phyloP scores from a whole-genome alignment of 1,140 invertebrate species.

The Ericerus pela region DNA sequence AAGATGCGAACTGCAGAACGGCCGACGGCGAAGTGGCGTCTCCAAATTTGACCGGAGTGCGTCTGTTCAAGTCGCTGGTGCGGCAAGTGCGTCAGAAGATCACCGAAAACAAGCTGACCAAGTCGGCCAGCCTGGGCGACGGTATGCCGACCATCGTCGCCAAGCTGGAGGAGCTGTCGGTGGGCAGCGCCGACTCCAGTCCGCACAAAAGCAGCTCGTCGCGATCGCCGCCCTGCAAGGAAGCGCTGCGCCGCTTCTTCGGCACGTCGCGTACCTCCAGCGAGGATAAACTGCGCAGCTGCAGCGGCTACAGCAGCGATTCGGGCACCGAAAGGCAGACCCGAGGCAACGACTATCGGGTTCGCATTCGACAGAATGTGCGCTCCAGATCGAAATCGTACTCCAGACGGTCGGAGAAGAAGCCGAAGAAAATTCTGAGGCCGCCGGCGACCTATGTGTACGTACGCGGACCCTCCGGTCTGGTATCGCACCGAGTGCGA shows the following conservation, averaged over 20 bases:
- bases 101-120: not conserved
- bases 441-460: slow-evolving; percentile 61
- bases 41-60: not conserved
- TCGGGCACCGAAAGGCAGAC: not conserved
- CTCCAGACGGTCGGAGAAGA: slow-evolving; percentile 35
- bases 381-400: not conserved
- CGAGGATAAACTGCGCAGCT: not conserved
- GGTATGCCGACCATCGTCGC: not conserved
- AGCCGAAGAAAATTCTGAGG: slow-evolving; percentile 50
- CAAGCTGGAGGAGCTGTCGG: not conserved
- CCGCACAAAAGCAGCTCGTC: too few species aligned
- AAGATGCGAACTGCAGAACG: not conserved
- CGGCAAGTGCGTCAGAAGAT: not conserved
- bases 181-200: not conserved
- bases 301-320: slow-evolving; percentile 5
- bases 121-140: not conserved
- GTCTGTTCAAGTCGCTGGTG: not conserved
- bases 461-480: slow-evolving; percentile 55
- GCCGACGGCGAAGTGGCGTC: not conserved
- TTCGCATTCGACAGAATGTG: not conserved
- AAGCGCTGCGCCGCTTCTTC: not conserved
- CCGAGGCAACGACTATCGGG: not conserved
- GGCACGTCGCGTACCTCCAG: not conserved
- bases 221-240: not conserved
- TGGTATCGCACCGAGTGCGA: slow-evolving; percentile 39